phyloP scores from a whole-genome alignment of 1,140 invertebrate species.

The Aphaenogaster rudis region DNA sequence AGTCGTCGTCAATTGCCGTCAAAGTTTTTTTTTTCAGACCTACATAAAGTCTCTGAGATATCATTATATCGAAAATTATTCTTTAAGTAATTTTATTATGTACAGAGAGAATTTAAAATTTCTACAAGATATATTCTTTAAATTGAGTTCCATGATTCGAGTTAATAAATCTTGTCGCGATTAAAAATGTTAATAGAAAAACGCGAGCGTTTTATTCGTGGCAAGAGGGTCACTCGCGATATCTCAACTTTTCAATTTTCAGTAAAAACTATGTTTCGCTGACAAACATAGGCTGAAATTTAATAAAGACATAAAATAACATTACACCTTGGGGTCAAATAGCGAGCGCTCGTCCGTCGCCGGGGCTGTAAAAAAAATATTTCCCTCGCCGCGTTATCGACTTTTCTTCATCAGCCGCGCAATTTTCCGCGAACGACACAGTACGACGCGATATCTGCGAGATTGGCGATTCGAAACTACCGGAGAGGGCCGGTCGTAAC shows the following conservation, averaged over 20 bases:
- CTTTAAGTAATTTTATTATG: background rate
- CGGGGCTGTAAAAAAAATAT: slow-evolving; percentile 54
- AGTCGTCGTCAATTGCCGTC: background rate
- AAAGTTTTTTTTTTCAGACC: background rate
- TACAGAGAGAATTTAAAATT: background rate
- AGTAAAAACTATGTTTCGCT: slow-evolving; percentile 5
- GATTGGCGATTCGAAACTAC: slow-evolving; percentile 46
- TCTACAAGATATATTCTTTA: background rate
- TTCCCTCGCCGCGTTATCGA: slow-evolving; percentile 40
- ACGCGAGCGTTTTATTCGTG: background rate
- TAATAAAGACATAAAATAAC: slow-evolving; percentile 57
- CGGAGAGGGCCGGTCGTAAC: slow-evolving; percentile 17
- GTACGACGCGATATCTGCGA: slow-evolving; percentile 23
- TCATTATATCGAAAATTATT: background rate
- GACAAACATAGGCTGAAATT: slow-evolving; percentile 35
- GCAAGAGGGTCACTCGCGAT: background rate
- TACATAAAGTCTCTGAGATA: too few relatives aligned
- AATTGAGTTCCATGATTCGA: background rate
- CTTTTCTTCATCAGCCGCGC: slow-evolving; percentile 46
- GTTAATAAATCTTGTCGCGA: background rate
- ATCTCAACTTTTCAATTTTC: slow-evolving; percentile 16
- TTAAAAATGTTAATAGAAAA: background rate
- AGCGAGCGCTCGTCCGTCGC: slow-evolving; percentile 22
- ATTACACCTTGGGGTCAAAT: slow-evolving; percentile 45
- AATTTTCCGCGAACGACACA: slow-evolving; percentile 41